Base-by-base conservation (phyloP, 2,113 vertebrate genomes). In the Ammodytes marinus region DNA sequence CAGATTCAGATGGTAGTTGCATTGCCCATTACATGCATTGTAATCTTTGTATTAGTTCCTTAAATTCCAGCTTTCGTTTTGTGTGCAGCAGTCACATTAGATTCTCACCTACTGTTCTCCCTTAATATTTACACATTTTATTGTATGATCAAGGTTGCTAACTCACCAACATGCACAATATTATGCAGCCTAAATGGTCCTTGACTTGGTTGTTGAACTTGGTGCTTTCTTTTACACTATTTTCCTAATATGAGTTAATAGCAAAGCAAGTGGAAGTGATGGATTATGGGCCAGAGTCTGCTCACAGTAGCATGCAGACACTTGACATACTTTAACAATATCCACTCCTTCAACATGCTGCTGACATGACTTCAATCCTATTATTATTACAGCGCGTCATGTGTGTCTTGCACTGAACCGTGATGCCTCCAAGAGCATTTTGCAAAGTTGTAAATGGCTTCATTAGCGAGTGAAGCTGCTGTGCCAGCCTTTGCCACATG, bases 191-290 rank as follows among this genome's bases (percentile, higher is more conserved):
- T 69, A 75, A 80, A 47, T 42, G 45, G 54, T 68, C 53, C 27
- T 13, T 80, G 9, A 27, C 46, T 71, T 65, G 63, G 79, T 66
- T 47, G 59, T 47, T 61, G 49, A 53, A 55, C 46, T 59, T 27
- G 15, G 1, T 40, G 47, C 69, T 65, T 72, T 70, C 52, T 65
- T 58, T 27, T 27, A 27, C 27, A 12, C 52, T 55, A 8, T 46
- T 14, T 63, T 52, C n/a, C 45, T 70, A 5, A n/a, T 39, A 46
- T 37, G 67, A 79, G 49, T 39, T 53, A 64, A 65, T 69, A 19
- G 47, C n/a, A 42, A 69, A 74, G 37, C 53, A 40, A 77, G 74
- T 67, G 58, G 77, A 69, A 80, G 80, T 72, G 66, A 84, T 66
- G 60, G 40, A 74, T 77, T 81, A 43, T 84, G 65, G 74, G 70